Evolutionary conservation across 1,140 invertebrate genomes (phyloP).

Genomic region (Portunus trituberculatus): DNA sequence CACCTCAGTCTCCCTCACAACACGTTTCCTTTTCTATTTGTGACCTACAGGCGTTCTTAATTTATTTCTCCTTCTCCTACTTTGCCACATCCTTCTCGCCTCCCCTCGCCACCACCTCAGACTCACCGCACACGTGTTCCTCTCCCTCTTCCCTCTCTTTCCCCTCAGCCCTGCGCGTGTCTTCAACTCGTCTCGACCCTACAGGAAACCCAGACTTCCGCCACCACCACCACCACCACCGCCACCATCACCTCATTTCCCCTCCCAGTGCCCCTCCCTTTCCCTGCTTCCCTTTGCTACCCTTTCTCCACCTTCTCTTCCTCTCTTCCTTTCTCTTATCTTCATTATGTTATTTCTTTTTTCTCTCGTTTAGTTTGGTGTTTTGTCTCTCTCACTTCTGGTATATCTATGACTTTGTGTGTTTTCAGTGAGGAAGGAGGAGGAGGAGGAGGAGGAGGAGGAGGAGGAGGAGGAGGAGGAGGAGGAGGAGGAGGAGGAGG

Average conservation of each 20-base stretch:
- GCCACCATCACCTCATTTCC: constrained; percentile 15
- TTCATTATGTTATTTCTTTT: no score
- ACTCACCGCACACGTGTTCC: neutral
- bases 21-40: neutral
- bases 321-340: no score
- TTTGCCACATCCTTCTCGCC: neutral
- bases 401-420: no score
- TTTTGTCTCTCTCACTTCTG: no score
- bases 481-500: neutral
- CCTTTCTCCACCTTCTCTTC: no score
- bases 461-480: neutral
- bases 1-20: neutral
- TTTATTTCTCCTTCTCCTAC: neutral
- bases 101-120: neutral
- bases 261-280: neutral
- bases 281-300: no score
- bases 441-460: neutral
- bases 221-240: neutral
- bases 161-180: constrained; percentile 6
- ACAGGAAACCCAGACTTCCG: constrained; percentile 41
- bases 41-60: neutral
- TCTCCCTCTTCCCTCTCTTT: neutral
- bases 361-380: no score
- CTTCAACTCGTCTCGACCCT: neutral
- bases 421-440: neutral